Conservation (phyloP, 1,140 invertebrate genomes). For the Diabrotica undecimpunctata region DNA sequence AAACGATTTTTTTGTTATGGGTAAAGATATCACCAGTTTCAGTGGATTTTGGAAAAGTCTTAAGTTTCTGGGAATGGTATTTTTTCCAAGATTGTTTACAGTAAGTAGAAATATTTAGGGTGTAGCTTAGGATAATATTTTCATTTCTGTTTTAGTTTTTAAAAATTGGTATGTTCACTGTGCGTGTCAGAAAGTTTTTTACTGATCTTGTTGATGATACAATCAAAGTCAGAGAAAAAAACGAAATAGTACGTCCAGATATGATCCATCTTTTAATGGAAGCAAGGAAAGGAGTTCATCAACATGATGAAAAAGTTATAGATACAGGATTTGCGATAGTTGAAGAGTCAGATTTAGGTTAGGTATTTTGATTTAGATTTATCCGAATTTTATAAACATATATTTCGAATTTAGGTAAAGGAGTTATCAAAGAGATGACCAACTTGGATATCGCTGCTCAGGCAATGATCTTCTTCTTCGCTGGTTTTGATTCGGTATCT, state of each 20-base stretch:
- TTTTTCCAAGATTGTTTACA: constrained; percentile 19
- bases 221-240: constrained; percentile 41
- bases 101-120: constrained; percentile 6
- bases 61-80: background rate
- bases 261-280: constrained; percentile 48
- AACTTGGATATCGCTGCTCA: constrained; percentile 47
- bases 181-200: constrained; percentile 23
- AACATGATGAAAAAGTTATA: constrained; percentile 17
- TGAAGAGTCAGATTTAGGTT: constrained; percentile 28
- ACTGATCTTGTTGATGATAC: constrained; percentile 38
- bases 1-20: constrained; percentile 49
- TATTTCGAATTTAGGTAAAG: background rate
- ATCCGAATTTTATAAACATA: constrained; percentile 1
- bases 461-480: constrained; percentile 59
- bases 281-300: constrained; percentile 24
- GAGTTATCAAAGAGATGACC: constrained; percentile 14
- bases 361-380: constrained; percentile 33
- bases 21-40: constrained; percentile 34
- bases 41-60: constrained; percentile 26
- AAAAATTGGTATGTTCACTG: too few species aligned
- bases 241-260: constrained; percentile 44
- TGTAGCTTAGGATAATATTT: background rate
- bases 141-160: background rate
- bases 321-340: constrained; percentile 45
- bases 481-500: constrained; percentile 60